Evolutionary conservation across 1,140 invertebrate genomes (phyloP).

Genomic region (Lucilia cuprina): DNA sequence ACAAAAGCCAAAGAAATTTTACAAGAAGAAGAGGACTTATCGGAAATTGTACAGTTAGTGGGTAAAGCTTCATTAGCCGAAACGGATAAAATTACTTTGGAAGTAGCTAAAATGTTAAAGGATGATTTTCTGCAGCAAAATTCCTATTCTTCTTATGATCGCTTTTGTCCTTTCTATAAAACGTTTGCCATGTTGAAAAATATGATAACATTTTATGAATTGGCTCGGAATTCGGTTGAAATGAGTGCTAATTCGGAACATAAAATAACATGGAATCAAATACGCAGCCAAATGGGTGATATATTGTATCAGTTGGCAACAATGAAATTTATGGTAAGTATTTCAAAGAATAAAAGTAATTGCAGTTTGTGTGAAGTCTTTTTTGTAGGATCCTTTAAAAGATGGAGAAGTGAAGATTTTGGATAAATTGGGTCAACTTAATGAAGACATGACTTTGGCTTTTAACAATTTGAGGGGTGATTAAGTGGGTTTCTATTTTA

Average conservation of each 20-base stretch:
- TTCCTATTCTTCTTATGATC: conserved; percentile 53
- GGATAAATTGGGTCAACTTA: conserved; percentile 13
- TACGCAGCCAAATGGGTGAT: conserved; percentile 40
- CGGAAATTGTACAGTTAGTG: conserved; percentile 88
- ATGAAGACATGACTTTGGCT: conserved; percentile 23
- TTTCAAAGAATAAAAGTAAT: neutral
- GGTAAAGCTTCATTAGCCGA: conserved; percentile 77
- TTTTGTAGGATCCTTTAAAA: conserved; percentile 33
- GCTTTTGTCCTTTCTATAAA: conserved; percentile 57
- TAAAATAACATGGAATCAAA: conserved; percentile 51
- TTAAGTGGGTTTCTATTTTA: neutral
- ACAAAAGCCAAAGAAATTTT: conserved; percentile 73
- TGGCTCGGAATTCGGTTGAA: conserved; percentile 39
- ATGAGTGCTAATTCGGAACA: conserved; percentile 42
- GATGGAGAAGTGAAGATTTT: conserved; percentile 35
- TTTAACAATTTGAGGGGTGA: neutral
- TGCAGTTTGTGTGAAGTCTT: too few species aligned
- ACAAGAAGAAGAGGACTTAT: conserved; percentile 87
- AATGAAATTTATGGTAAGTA: conserved; percentile 51
- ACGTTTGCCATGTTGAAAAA: conserved; percentile 54
- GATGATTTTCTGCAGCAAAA: conserved; percentile 59
- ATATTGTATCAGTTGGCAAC: conserved; percentile 50
- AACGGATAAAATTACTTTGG: conserved; percentile 53
- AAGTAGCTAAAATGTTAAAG: conserved; percentile 55
- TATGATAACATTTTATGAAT: conserved; percentile 49